Conservation (phyloP, 1,140 invertebrate genomes). For the Drosophila kohkoa region DNA sequence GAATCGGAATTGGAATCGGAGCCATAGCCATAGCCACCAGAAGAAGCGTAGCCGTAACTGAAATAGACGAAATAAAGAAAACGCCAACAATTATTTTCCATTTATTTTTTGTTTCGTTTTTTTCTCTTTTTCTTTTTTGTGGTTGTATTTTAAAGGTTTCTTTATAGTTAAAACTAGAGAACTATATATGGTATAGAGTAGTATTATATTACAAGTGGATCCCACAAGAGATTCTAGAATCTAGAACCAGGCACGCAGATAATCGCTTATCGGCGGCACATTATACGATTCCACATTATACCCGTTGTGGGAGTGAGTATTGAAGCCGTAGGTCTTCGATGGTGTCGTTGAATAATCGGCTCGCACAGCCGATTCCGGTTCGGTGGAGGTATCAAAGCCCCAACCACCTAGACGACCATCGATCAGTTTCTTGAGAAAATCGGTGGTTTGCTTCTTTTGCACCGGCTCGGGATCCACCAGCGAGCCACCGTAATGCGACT, state of each 20-base stretch:
- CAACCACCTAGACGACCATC: conserved; percentile 67
- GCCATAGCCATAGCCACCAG: conserved; percentile 41
- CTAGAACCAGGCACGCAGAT: conserved; percentile 72
- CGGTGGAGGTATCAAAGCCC: conserved; percentile 62
- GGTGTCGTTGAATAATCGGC: conserved; percentile 59
- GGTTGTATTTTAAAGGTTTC: conserved; percentile 20
- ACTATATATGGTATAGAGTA: not conserved
- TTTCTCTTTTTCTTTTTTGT: conserved; percentile 32
- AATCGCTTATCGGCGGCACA: conserved; percentile 65
- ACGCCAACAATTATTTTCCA: conserved; percentile 53
- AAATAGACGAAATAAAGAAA: conserved; percentile 43
- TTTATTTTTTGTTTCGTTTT: conserved; percentile 56
- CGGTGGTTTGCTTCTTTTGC: conserved; percentile 68
- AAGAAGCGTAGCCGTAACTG: conserved; percentile 51
- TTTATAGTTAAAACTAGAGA: not conserved
- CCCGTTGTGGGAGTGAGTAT: conserved; percentile 68
- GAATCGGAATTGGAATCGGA: too few species aligned
- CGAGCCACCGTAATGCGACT: conserved; percentile 46
- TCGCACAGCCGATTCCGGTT: conserved; percentile 55
- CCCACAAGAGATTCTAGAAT: conserved; percentile 48
- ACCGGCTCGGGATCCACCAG: conserved; percentile 68
- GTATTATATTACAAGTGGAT: not conserved
- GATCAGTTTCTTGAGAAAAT: conserved; percentile 71
- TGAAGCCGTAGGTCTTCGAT: conserved; percentile 66
- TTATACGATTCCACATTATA: conserved; percentile 70